Evolutionary conservation across 2,888 invertebrate genomes (phyloP).

Genomic region (Sinotaia quadrata): DNA sequence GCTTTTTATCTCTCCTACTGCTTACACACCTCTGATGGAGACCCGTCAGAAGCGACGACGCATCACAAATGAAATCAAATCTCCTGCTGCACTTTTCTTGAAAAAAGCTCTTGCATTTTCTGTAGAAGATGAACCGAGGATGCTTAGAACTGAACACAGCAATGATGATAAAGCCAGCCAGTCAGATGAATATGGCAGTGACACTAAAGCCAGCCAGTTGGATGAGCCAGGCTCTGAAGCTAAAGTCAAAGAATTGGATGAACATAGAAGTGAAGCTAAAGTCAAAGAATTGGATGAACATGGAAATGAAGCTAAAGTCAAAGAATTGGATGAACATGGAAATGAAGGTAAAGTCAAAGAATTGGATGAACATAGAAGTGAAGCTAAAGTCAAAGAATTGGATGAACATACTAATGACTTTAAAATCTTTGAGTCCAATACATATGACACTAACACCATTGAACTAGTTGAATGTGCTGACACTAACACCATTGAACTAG

Average conservation of each 20-base stretch:
- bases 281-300: neutral
- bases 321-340: neutral
- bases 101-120: conserved; percentile 5
- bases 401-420: conserved; percentile 23
- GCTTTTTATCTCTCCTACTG: conserved; percentile 53
- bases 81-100: neutral
- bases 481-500: neutral
- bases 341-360: neutral
- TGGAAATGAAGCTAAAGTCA: neutral
- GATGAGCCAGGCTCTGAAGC: neutral
- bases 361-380: conserved; percentile 6
- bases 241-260: neutral
- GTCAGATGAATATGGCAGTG: neutral
- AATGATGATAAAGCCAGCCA: neutral
- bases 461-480: neutral
- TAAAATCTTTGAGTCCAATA: conserved; percentile 16
- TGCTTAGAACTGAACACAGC: no score
- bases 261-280: neutral
- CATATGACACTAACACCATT: neutral
- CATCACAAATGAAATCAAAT: neutral
- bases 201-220: neutral
- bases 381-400: conserved; percentile 15
- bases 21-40: conserved; percentile 45
- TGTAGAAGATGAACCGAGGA: neutral
- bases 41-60: conserved; percentile 31